phyloP scores from a whole-genome alignment of 2,888 invertebrate genomes.

The Ferrisia virgata region DNA sequence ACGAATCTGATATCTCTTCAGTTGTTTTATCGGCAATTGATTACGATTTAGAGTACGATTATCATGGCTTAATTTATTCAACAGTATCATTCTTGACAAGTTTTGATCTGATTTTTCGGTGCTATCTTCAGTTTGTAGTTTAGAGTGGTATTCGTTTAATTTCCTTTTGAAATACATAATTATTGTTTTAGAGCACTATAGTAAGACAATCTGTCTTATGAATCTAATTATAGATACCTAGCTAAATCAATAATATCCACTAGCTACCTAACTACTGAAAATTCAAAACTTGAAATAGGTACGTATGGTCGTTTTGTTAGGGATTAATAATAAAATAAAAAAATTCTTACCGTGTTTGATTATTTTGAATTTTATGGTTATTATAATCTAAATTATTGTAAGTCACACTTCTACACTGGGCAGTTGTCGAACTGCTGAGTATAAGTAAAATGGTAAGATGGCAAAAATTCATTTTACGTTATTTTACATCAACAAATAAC shows the following conservation, averaged over 20 bases:
- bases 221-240: not conserved
- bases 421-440: not conserved
- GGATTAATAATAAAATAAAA: not conserved
- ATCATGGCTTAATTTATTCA: not conserved
- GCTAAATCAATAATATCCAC: not conserved
- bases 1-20: not conserved
- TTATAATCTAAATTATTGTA: not conserved
- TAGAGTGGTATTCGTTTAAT: slow-evolving; percentile 3
- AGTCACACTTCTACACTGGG: not conserved
- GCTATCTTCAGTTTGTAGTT: not conserved
- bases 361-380: not conserved
- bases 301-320: not conserved
- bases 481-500: not conserved
- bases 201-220: not conserved
- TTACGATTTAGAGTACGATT: not conserved
- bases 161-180: slow-evolving; percentile 29
- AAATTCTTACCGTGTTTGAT: slow-evolving; percentile 10
- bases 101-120: not conserved
- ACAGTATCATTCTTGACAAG: not conserved
- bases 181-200: not conserved
- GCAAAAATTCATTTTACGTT: not conserved
- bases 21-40: not conserved
- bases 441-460: not conserved
- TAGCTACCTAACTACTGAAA: not conserved
- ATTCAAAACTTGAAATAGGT: not conserved